A percentile compares a stretch with the other conserved stretches of the same genome.
These are phyloP conservation scores for Cyclophora albipunctata DNA, from an alignment of 2,888 invertebrate species.

Conservation along the genomic window DNA sequence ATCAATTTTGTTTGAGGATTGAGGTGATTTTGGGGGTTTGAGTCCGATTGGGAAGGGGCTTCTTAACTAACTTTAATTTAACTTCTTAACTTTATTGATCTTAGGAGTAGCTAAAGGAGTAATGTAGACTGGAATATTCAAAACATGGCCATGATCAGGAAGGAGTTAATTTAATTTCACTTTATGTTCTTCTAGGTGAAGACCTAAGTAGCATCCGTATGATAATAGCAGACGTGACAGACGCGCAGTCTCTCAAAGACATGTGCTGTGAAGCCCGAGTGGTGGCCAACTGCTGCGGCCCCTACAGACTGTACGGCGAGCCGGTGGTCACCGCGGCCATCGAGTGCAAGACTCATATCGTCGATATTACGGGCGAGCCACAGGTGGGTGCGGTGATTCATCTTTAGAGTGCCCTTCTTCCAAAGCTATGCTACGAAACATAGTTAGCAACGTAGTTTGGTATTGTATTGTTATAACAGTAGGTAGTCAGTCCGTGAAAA, in stretches of 20 bases:
- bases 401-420: conserved; percentile 34
- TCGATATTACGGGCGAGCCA: conserved; percentile 96
- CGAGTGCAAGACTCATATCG: conserved; percentile 86
- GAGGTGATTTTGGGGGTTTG: not conserved
- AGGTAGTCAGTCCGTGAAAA: too few relatives aligned
- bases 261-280: conserved; percentile 89
- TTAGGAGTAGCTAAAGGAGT: too few relatives aligned
- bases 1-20: not conserved
- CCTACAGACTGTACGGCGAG: conserved; percentile 91
- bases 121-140: too few relatives aligned
- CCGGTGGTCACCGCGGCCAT: conserved; percentile 92
- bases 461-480: too few relatives aligned
- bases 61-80: not conserved
- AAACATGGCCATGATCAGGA: too few relatives aligned
- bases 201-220: conserved; percentile 77
- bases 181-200: conserved; percentile 52
- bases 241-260: conserved; percentile 81
- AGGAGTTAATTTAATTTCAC: too few relatives aligned
- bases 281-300: conserved; percentile 94
- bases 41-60: not conserved
- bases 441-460: too few relatives aligned
- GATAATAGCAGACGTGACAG: conserved; percentile 85
- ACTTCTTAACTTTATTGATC: conserved; percentile 15
- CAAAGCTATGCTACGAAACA: not conserved
- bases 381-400: conserved; percentile 61